Conservation (phyloP, 2,888 invertebrate species). For the Cheilosia vulpina region DNA sequence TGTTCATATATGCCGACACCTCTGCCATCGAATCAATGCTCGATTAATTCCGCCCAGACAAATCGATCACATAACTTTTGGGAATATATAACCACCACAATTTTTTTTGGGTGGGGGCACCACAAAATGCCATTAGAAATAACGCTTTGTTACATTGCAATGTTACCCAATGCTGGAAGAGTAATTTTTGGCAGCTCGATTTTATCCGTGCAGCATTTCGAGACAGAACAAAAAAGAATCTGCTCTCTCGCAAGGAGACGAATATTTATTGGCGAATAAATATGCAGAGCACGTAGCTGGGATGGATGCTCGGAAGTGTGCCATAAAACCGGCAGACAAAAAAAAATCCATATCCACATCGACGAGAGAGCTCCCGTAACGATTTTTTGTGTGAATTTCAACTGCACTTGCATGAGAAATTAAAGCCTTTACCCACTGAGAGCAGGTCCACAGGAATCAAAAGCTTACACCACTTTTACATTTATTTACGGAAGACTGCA, state of each 20-base stretch:
- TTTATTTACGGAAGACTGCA: too few species aligned
- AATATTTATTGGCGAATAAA: neutral
- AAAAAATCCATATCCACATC: too few species aligned
- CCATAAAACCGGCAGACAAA: neutral
- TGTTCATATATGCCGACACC: neutral
- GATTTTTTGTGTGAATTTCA: too few species aligned
- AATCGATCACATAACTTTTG: neutral
- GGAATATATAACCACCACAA: neutral
- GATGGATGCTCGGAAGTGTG: neutral
- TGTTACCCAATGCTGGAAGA: neutral
- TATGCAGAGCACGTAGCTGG: slow-evolving; percentile 13
- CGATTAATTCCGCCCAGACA: slow-evolving; percentile 17
- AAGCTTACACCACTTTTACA: too few species aligned
- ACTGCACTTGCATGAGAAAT: neutral
- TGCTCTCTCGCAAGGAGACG: neutral
- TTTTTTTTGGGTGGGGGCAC: neutral
- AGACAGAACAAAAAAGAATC: neutral
- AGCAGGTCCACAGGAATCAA: too few species aligned
- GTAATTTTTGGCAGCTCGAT: slow-evolving; percentile 4
- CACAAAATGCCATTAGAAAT: neutral
- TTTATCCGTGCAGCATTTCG: neutral
- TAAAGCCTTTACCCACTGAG: neutral
- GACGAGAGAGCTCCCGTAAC: too few species aligned
- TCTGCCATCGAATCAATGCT: slow-evolving; percentile 16
- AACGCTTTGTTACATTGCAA: slow-evolving; percentile 14